Base-by-base conservation (phyloP, 1,140 invertebrate species). In the Marisa cornuarietis region DNA sequence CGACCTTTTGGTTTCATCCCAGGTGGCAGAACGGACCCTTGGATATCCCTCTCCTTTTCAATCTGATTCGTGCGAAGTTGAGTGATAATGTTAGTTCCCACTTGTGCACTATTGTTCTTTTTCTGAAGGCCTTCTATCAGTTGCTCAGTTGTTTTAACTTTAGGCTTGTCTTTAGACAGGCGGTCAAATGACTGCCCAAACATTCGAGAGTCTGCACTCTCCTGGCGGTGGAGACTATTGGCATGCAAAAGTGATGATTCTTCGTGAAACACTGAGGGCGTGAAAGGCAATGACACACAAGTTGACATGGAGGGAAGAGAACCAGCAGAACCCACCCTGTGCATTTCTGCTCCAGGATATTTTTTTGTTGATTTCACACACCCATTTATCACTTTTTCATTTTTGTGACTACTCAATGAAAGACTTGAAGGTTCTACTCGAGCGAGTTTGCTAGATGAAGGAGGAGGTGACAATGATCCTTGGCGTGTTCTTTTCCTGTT, bases 101-200 rank as follows among this genome's bases (percentile, higher is more conserved):
- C 81, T 85, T 83, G 91, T 83, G 92, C 90, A 82, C 91, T 93
- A 74, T 93, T 92, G 82, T 87, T 88, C 81, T 90, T 91, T 79
- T 94, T 94, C 88, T 95, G 94, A 79, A 96, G 91, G 86, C 95
- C 94, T 63, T 95, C 95, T 76, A 96, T 92, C 26, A 96, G 88
- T 88, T 96, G 95, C 85, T 95, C 95, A 42, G 95, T 96, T 3
- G 95, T 96, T 92, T 96, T 96, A 2, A 96, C 92, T 93, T 92
- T 96, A 94, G 81, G 94, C 58, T 82, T 81, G 54, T 81, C 81
- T 24, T 75, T 82, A 75, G 66, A 31, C 58, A 76, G 58, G 62
- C 79, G 31, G 49, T 78, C 68, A 72, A 76, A 51, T 65, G 76
- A 63, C 58, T 76, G 75, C 24, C 51, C 71, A 65, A 78, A 79